phyloP scores from a whole-genome alignment of 2,113 vertebrate species.

The Engystomops pustulosus region DNA sequence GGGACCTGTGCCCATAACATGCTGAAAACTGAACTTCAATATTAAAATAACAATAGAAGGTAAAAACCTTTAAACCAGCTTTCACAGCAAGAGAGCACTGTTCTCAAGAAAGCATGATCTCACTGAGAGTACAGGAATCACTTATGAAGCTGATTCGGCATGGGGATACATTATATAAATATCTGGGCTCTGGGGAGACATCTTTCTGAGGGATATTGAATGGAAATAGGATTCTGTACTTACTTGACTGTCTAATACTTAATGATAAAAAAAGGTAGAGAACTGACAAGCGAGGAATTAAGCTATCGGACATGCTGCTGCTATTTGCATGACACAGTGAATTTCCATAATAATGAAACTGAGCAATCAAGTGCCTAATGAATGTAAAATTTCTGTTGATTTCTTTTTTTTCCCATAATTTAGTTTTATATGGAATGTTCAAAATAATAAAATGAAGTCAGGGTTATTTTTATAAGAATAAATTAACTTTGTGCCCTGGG shows the following conservation, averaged over 20 bases:
- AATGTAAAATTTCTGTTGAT: constrained; percentile 58
- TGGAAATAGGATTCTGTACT: constrained; percentile 57
- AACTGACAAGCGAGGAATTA: constrained; percentile 57
- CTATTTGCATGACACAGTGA: constrained; percentile 57
- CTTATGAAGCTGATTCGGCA: constrained; percentile 16
- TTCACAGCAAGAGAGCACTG: neutral
- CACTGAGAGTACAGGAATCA: too few relatives aligned
- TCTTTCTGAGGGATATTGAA: constrained; percentile 49
- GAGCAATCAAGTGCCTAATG: constrained; percentile 59
- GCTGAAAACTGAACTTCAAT: too few relatives aligned
- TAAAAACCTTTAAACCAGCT: too few relatives aligned
- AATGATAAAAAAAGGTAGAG: constrained; percentile 53
- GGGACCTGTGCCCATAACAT: too few relatives aligned
- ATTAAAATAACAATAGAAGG: too few relatives aligned
- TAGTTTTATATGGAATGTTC: constrained; percentile 50
- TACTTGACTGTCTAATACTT: constrained; percentile 43
- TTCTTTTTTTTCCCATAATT: constrained; percentile 49
- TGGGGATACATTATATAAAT: constrained; percentile 33
- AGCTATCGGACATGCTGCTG: constrained; percentile 52
- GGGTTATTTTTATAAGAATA: constrained; percentile 19
- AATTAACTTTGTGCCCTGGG: constrained; percentile 43
- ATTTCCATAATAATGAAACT: constrained; percentile 60
- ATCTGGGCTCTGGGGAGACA: constrained; percentile 39
- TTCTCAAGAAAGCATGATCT: too few relatives aligned
- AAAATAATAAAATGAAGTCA: constrained; percentile 53